A percentile compares a stretch with the other conserved stretches of the same genome.
Conservation (phyloP, 2,888 invertebrate genomes). For the Amitus sp. region DNA sequence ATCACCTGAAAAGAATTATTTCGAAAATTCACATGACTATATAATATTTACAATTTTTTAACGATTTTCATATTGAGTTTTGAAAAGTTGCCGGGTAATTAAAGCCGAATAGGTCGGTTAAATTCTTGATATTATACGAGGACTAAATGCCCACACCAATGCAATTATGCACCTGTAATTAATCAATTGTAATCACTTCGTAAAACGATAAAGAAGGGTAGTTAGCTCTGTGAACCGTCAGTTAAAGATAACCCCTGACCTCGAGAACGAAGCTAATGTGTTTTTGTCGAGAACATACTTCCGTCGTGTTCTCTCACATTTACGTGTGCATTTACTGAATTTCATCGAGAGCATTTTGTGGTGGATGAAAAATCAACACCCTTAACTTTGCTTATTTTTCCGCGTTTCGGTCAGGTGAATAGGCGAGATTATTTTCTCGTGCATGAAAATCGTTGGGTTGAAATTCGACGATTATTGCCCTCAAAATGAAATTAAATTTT, state of each 20-base stretch:
- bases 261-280: not conserved
- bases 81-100: no score
- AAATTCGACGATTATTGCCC: no score
- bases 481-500: no score
- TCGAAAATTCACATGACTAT: no score
- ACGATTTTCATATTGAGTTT: no score
- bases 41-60: no score
- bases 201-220: constrained; percentile 2
- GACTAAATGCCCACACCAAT: no score
- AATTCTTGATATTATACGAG: no score
- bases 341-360: constrained; percentile 49
- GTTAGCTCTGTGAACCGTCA: not conserved
- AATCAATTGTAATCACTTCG: not conserved
- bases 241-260: constrained; percentile 3
- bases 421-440: no score
- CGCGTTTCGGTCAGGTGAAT: constrained; percentile 36
- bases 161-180: constrained; percentile 2
- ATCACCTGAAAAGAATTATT: no score
- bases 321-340: constrained; percentile 37
- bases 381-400: constrained; percentile 51
- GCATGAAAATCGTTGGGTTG: no score
- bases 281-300: not conserved
- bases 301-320: not conserved
- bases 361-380: constrained; percentile 51
- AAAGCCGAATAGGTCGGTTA: no score